Evolutionary conservation across 1,140 invertebrate genomes (phyloP).

Genomic region (Penaeus japonicus): DNA sequence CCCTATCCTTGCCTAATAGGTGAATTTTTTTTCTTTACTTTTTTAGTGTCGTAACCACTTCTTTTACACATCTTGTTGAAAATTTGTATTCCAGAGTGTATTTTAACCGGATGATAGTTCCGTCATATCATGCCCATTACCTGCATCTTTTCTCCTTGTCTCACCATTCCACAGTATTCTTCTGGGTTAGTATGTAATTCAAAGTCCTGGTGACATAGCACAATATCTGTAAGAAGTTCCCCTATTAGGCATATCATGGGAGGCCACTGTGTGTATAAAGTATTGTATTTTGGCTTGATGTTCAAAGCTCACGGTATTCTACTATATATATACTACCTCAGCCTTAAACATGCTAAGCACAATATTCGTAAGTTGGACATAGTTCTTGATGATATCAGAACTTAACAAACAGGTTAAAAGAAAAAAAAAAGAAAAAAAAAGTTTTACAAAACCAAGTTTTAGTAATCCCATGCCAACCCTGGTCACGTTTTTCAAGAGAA

Average conservation of each 20-base stretch:
- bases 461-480: slow-evolving; percentile 45
- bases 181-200: slow-evolving; percentile 16
- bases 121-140: too few species aligned
- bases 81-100: slow-evolving; percentile 2
- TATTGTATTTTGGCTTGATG: slow-evolving; percentile 57
- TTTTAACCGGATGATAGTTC: neutral
- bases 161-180: slow-evolving; percentile 26
- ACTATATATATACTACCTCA: slow-evolving; percentile 57
- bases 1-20: slow-evolving; percentile 50
- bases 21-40: slow-evolving; percentile 17
- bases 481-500: slow-evolving; percentile 29
- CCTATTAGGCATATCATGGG: slow-evolving; percentile 46
- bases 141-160: neutral
- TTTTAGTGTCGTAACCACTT: neutral
- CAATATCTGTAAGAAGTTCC: slow-evolving; percentile 20
- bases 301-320: slow-evolving; percentile 57
- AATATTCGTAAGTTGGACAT: slow-evolving; percentile 55
- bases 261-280: slow-evolving; percentile 54
- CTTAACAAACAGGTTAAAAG: slow-evolving; percentile 43
- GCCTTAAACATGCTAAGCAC: slow-evolving; percentile 57
- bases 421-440: neutral
- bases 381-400: slow-evolving; percentile 50
- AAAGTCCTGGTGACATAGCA: neutral
- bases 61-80: neutral
- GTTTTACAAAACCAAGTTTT: slow-evolving; percentile 42